Evolutionary conservation across 2,113 vertebrate genomes (phyloP), one percentile per base, ranked within the genome.

Genomic region (Oreochromis niloticus): DNA sequence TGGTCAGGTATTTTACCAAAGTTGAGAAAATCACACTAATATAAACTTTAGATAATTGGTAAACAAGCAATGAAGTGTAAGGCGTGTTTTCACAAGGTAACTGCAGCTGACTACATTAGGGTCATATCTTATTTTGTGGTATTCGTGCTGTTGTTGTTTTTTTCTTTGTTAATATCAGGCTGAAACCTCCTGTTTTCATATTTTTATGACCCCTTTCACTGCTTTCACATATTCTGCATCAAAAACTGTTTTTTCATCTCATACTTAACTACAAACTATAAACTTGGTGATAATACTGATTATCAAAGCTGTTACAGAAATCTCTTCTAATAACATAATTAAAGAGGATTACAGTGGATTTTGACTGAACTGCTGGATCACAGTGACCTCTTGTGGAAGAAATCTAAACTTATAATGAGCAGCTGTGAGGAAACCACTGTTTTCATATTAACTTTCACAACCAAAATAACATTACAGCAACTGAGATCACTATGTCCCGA

Each of bases 381-480:
- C 63, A 96, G 92, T 54, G 93, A 89, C 95, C 91, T 94, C 95
- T 93, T 89, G 94, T 95, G 95, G 92, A 92, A 8, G 6, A 82
- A 91, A 80, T 9, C 4, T 87, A 19, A 66, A 93, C 34, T 36
- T 54, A 32, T 87, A 39, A 56, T 16, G 11, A 48, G 14, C 17
- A 32, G 4, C 16, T 61, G 9, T 14, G 34, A 8, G 46, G 16
- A 84, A 52, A 27, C 22, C 2, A 22, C 4, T 52, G 24, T 6
- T 66, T 79, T 54, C 8, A 36, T 66, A 50, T 10, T 17, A n/a
- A 12, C 10, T 32, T 27, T n/a, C 27, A 34, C 8, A 56, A 46
- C 17, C 14, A 34, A 32, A 43, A 19, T 30, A 11, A 24, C 32
- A 32, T 27, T 22, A n/a, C 55, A 78, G 27, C 71, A 32, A 19